Evolutionary conservation across 2,797 vertebrate genomes (phyloP).

Genomic region (Lacerta agilis): DNA sequence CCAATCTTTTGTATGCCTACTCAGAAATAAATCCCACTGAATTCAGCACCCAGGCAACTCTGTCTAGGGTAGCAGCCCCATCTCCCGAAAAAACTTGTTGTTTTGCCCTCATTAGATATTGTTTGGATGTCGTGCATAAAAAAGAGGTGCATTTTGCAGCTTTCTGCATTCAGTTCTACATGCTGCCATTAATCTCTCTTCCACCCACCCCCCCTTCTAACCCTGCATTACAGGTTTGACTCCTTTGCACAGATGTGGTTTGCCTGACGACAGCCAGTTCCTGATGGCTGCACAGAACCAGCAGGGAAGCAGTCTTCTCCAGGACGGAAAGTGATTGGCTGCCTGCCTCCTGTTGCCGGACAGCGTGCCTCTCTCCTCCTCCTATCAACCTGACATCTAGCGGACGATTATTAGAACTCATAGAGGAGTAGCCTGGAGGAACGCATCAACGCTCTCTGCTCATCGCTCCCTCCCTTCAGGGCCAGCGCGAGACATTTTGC

Average conservation of each 20-base stretch:
- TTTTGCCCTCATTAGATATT: neutral
- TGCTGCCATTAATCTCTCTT: no score
- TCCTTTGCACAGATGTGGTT: neutral
- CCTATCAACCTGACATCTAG: constrained; percentile 6
- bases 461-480: neutral
- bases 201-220: neutral
- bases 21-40: neutral
- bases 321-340: constrained; percentile 8
- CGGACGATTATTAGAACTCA: neutral
- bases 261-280: constrained; percentile 25
- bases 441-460: no score
- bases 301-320: neutral
- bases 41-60: neutral
- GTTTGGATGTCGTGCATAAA: neutral
- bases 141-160: neutral
- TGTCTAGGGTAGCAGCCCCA: neutral
- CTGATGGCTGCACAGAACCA: constrained; percentile 18
- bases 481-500: neutral
- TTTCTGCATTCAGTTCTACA: neutral
- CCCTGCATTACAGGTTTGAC: neutral
- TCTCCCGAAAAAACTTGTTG: neutral
- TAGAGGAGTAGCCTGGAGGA: neutral
- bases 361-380: neutral
- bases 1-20: neutral
- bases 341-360: constrained; percentile 21